These are phyloP conservation scores for Distichodus sexfasciatus DNA, from an alignment of 2,797 vertebrate genomes.

Conservation along the genomic window DNA sequence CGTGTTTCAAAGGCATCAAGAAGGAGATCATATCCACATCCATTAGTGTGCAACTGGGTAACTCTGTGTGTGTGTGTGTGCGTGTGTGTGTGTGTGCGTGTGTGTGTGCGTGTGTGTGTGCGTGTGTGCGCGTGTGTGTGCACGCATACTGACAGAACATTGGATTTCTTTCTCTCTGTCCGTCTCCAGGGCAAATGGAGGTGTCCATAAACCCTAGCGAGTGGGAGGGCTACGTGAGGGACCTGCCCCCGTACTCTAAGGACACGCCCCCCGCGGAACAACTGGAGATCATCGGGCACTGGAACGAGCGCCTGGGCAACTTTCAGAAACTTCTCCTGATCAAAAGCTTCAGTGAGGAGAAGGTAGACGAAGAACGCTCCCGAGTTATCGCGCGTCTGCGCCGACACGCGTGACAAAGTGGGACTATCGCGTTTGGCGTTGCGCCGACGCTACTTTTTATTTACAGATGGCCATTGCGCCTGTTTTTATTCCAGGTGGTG, in stretches of 20 bases:
- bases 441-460: too few relatives aligned
- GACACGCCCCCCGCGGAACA: conserved; percentile 17
- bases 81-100: too few relatives aligned
- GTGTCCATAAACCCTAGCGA: conserved; percentile 67
- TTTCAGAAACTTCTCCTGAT: conserved; percentile 82
- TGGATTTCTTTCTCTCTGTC: background rate
- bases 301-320: conserved; percentile 65
- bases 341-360: conserved; percentile 80
- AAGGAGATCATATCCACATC: conserved; percentile 60
- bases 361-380: conserved; percentile 66
- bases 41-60: conserved; percentile 66
- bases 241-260: conserved; percentile 32
- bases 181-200: conserved; percentile 68
- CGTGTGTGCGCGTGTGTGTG: too few relatives aligned
- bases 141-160: too few relatives aligned
- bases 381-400: too few relatives aligned
- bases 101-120: too few relatives aligned
- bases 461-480: too few relatives aligned
- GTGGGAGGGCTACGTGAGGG: conserved; percentile 54
- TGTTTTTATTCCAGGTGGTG: conserved; percentile 75
- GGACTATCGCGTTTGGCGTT: too few relatives aligned
- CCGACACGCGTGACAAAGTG: too few relatives aligned
- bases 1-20: conserved; percentile 75
- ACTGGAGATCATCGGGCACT: conserved; percentile 45
- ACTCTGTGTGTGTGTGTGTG: too few relatives aligned